These are phyloP conservation scores for Heteropelma amictum DNA, from an alignment of 2,888 invertebrate species.

Conservation along the genomic window DNA sequence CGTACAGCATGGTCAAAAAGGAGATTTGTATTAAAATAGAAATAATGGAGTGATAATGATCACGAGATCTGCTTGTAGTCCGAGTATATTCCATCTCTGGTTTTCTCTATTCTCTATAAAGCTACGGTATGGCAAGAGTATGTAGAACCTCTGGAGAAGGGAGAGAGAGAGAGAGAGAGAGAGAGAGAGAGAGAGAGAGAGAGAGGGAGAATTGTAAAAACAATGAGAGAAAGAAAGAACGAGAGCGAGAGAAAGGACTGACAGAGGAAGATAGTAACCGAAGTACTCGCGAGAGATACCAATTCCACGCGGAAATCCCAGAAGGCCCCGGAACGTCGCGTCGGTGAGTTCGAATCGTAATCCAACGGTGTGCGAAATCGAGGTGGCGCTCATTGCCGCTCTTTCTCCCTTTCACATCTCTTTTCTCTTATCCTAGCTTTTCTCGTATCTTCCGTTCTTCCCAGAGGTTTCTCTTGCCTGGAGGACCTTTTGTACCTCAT, in stretches of 20 bases:
- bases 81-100: no score
- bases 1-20: slow-evolving; percentile 10
- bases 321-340: slow-evolving; percentile 56
- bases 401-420: slow-evolving; percentile 51
- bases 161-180: no score
- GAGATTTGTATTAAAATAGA: slow-evolving; percentile 37
- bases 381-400: slow-evolving; percentile 62
- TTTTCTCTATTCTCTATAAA: no score
- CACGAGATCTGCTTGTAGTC: slow-evolving; percentile 28
- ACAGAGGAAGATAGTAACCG: slow-evolving; percentile 9
- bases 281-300: slow-evolving; percentile 47
- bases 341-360: slow-evolving; percentile 67
- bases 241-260: background rate
- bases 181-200: background rate
- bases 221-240: slow-evolving; percentile 1
- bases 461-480: slow-evolving; percentile 28
- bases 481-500: slow-evolving; percentile 60
- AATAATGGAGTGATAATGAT: slow-evolving; percentile 48
- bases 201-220: background rate
- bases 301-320: slow-evolving; percentile 55
- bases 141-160: slow-evolving; percentile 15
- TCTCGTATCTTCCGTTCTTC: slow-evolving; percentile 32
- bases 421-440: slow-evolving; percentile 39
- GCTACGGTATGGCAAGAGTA: slow-evolving; percentile 10
- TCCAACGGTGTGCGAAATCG: slow-evolving; percentile 69